Evolutionary conservation across 2,888 invertebrate species (phyloP), one percentile per base, ranked within the genome.

Genomic region (Lithophane socia): DNA sequence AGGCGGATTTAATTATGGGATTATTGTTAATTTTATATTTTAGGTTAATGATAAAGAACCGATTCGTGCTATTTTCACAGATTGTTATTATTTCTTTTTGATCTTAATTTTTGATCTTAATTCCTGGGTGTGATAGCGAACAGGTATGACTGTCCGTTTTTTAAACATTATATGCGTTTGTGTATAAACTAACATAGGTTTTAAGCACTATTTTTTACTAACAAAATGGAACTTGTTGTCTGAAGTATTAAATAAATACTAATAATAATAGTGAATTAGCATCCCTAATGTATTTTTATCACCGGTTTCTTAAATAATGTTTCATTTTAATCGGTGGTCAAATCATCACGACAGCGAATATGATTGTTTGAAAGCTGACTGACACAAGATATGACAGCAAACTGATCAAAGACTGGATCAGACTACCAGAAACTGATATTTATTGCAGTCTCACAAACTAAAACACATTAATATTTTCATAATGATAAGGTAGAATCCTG

Each of bases 391-490:
- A 42, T 66, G 54, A 66, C 49, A 29, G 29, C 13, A 37, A 24
- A 52, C 21, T 58, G 63, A 63, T 82, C 77, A 61, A 76, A 66
- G 61, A 24, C 5, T 13, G 18, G 13, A 49, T 12, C 29, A 42
- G 16, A 13, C 21, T 56, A 49, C n/a, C 18, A 61, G 37, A 21
- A n/a, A 42, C n/a, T 13, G n/a, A 65, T 8, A 77, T 67, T n/a
- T 21, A 56, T 29, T 18, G 37, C 37, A 56, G 13, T 82, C 16
- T 49, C 18, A 29, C 52, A 44, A 21, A 75, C 37, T 42, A 76
- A 77, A 66, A 42, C n/a, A 44, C 60, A 76, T 79, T 42, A 66
- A 52, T 13, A 75, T 47, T 79, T 49, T 37, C 24, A 54, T 68
- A 29, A 68, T 44, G 44, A 75, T 72, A 60, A 52, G 52, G 21